These are phyloP conservation scores for Orbicella faveolata DNA, from an alignment of 64 coral and sea anemone genomes.

Conservation along the genomic window DNA sequence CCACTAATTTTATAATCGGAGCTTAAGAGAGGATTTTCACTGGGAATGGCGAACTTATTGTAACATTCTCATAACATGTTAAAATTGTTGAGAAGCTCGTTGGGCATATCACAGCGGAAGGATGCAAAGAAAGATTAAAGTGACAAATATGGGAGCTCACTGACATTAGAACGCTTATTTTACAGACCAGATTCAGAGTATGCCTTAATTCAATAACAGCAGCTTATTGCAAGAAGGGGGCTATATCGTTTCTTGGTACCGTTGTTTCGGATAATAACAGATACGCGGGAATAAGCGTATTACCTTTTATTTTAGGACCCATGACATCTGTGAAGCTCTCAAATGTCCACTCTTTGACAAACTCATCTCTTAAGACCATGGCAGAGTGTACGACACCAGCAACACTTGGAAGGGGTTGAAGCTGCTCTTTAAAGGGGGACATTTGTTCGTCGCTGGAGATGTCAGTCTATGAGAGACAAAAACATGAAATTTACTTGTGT, in stretches of 20 bases:
- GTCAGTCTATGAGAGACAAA: background rate
- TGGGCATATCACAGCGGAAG: background rate
- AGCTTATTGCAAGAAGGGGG: too few species aligned
- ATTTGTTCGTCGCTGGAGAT: conserved; percentile 13
- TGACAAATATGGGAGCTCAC: too few species aligned
- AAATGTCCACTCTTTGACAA: conserved; percentile 49
- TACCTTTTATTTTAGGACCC: conserved; percentile 76
- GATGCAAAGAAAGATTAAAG: background rate
- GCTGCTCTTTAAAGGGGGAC: conserved; percentile 23
- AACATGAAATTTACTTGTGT: too few species aligned
- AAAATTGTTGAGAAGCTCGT: too few species aligned
- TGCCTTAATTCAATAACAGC: too few species aligned
- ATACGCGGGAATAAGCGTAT: too few species aligned
- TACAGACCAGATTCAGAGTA: background rate
- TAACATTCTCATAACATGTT: too few species aligned
- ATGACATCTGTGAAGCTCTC: conserved; percentile 48
- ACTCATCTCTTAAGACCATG: conserved; percentile 65
- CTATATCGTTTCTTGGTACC: too few species aligned
- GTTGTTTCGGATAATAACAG: too few species aligned
- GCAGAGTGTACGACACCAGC: conserved; percentile 72
- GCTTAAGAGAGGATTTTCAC: background rate
- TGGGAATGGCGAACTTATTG: too few species aligned
- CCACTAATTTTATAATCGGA: background rate
- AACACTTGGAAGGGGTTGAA: conserved; percentile 55
- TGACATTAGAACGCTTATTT: conserved; percentile 19